A percentile compares a stretch with the other conserved stretches of the same genome.
These are phyloP conservation scores for Bettongia penicillata DNA, from an alignment of 2,113 vertebrate species.

Conservation along the genomic window DNA sequence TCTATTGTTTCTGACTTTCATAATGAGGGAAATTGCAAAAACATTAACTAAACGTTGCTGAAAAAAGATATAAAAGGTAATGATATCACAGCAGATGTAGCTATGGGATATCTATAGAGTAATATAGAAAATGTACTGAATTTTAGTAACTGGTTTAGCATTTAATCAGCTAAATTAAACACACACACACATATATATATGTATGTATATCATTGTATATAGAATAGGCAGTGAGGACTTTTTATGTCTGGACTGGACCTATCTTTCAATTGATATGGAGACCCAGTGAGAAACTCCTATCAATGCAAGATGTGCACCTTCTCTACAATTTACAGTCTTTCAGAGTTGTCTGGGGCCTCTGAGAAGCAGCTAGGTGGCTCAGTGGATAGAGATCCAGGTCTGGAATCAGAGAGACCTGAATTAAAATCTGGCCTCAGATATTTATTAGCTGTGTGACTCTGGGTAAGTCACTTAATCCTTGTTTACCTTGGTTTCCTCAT, in stretches of 20 bases:
- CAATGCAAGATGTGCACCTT: neutral
- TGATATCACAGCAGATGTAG: neutral
- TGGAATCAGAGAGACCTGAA: neutral
- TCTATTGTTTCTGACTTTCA: neutral
- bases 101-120: neutral
- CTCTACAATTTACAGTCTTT: neutral
- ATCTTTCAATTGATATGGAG: neutral
- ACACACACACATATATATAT: neutral
- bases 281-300: neutral
- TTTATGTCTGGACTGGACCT: neutral
- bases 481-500: neutral
- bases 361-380: neutral
- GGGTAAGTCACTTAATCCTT: neutral
- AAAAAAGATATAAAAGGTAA: neutral
- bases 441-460: neutral
- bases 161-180: neutral
- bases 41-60: neutral
- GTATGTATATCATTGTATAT: neutral
- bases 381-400: neutral
- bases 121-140: neutral
- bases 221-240: neutral
- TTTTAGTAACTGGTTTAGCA: neutral
- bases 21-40: neutral
- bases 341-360: neutral
- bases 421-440: neutral